phyloP scores from a whole-genome alignment of 2,888 invertebrate species.

The Thelaira solivaga region DNA sequence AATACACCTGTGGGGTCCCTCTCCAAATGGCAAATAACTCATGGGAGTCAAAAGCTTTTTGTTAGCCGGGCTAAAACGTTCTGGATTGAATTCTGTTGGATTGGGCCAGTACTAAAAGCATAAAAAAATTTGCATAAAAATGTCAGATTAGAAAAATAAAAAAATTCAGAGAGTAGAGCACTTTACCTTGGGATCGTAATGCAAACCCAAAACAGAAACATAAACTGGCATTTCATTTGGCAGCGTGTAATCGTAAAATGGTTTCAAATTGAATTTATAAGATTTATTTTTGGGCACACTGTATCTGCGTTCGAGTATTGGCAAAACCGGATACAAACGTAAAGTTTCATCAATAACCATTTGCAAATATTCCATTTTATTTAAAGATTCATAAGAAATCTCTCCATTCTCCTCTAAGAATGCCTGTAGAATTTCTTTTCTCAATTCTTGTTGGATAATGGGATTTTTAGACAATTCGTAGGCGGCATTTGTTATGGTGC shows the following conservation, averaged over 20 bases:
- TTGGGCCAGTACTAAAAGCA: conserved; percentile 66
- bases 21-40: conserved; percentile 70
- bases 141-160: not conserved
- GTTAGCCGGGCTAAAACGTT: conserved; percentile 68
- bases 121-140: not conserved
- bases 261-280: conserved; percentile 68
- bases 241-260: conserved; percentile 69
- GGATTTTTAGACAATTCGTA: conserved; percentile 76
- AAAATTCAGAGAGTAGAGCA: not conserved
- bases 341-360: conserved; percentile 76
- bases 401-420: conserved; percentile 65
- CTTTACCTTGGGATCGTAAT: conserved; percentile 73
- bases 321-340: conserved; percentile 74
- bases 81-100: conserved; percentile 64
- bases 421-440: conserved; percentile 75
- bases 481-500: too few species aligned
- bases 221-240: conserved; percentile 72
- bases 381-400: conserved; percentile 73
- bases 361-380: conserved; percentile 76
- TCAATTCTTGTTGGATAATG: conserved; percentile 74
- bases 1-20: conserved; percentile 71
- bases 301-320: conserved; percentile 63
- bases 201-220: conserved; percentile 72
- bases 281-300: conserved; percentile 54
- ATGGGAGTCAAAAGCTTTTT: not conserved